Conservation (phyloP, 30 jellyfish, hydroid and myxozoan species). For the Hydra vulgaris region DNA sequence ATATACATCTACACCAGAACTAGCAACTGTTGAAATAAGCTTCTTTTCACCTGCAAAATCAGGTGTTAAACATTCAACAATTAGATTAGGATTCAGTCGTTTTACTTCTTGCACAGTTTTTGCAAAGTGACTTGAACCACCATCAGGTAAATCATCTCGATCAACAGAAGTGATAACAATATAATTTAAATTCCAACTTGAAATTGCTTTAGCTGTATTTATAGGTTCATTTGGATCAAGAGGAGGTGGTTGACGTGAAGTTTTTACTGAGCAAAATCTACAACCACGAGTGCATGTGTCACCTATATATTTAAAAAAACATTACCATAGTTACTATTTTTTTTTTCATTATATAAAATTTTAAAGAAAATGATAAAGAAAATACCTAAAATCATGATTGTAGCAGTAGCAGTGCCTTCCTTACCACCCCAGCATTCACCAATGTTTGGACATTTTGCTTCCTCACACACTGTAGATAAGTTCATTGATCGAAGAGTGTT, state of each 20-base stretch:
- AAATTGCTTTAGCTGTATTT: conserved; percentile 80
- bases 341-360: too few species aligned
- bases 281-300: conserved; percentile 99
- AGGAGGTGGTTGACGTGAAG: conserved; percentile 92
- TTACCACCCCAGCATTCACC: conserved; percentile 99
- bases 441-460: conserved; percentile 95
- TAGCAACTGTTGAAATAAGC: conserved; percentile 53
- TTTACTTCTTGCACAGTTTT: conserved; percentile 74
- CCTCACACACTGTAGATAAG: conserved; percentile 97
- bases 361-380: too few species aligned
- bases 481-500: conserved; percentile 49
- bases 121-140: conserved; percentile 92
- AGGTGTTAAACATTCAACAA: conserved; percentile 89
- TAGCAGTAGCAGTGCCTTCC: conserved; percentile 97
- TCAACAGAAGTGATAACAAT: conserved; percentile 92
- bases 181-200: conserved; percentile 75
- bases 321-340: too few species aligned
- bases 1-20: conserved; percentile 91
- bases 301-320: conserved; percentile 34
- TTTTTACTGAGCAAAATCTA: conserved; percentile 94
- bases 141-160: conserved; percentile 90
- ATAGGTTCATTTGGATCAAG: conserved; percentile 91
- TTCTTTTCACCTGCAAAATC: conserved; percentile 73
- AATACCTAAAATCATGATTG: conserved; percentile 79
- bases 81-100: conserved; percentile 37